phyloP scores from a whole-genome alignment of 2,888 invertebrate genomes.

The Bombylius major region DNA sequence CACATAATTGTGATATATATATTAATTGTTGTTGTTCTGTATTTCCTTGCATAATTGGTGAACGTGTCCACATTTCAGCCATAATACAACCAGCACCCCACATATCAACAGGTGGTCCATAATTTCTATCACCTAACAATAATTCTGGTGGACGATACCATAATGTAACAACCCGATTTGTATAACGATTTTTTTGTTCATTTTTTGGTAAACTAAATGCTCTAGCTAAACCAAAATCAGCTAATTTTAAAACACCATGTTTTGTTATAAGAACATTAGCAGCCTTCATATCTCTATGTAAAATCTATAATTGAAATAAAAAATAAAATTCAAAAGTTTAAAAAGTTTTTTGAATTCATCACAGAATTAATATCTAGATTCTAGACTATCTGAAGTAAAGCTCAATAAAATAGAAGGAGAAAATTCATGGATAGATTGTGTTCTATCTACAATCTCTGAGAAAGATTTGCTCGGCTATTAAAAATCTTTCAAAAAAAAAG shows the following conservation, averaged over 20 bases:
- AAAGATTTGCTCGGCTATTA: no score
- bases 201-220: slow-evolving; percentile 83
- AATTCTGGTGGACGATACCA: slow-evolving; percentile 74
- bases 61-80: slow-evolving; percentile 99
- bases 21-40: slow-evolving; percentile 94
- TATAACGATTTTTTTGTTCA: slow-evolving; percentile 77
- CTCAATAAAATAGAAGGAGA: no score
- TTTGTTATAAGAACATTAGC: slow-evolving; percentile 96
- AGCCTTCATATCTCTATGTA: slow-evolving; percentile 97
- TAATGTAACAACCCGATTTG: slow-evolving; percentile 94
- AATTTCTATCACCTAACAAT: slow-evolving; percentile 74
- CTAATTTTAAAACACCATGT: slow-evolving; percentile 84
- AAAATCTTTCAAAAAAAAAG: no score
- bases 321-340: background rate
- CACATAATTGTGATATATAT: slow-evolving; percentile 90
- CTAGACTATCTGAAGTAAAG: no score
- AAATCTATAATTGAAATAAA: slow-evolving; percentile 41
- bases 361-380: no score
- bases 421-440: no score
- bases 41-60: slow-evolving; percentile 90
- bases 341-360: background rate
- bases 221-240: slow-evolving; percentile 94
- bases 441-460: no score
- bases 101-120: slow-evolving; percentile 93
- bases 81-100: slow-evolving; percentile 98